Conservation (phyloP, 2,113 vertebrate species). For the Mesitornis unicolor region DNA sequence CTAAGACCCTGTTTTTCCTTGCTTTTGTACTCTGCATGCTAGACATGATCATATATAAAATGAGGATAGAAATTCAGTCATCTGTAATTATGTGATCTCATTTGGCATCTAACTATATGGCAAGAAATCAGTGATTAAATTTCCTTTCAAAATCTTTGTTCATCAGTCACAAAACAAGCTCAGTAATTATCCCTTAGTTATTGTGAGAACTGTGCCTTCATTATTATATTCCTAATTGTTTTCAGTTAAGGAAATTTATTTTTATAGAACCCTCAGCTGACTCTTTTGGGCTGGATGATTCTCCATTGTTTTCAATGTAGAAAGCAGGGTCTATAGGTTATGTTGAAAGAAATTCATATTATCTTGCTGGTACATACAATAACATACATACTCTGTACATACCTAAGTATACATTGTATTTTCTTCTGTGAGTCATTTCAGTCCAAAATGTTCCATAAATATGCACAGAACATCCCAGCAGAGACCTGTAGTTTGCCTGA, state of each 20-base stretch:
- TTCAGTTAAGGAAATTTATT: constrained; percentile 36
- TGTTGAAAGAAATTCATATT: neutral
- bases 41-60: constrained; percentile 46
- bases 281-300: neutral
- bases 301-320: constrained; percentile 1
- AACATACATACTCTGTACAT: neutral
- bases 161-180: constrained; percentile 60
- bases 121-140: constrained; percentile 71
- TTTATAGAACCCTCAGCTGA: neutral
- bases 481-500: neutral
- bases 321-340: neutral
- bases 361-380: neutral
- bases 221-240: constrained; percentile 51
- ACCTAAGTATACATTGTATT: neutral
- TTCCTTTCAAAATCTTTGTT: constrained; percentile 61
- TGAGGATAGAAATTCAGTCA: constrained; percentile 45
- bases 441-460: neutral
- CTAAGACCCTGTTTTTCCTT: constrained; percentile 29
- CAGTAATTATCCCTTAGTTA: constrained; percentile 59
- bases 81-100: constrained; percentile 64
- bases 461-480: neutral
- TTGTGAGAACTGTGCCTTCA: constrained; percentile 35
- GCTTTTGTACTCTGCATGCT: neutral
- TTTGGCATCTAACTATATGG: constrained; percentile 52
- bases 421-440: neutral